These are phyloP conservation scores for Acanthaster planci DNA, from an alignment of 35 echinoderm and acorn worm genomes.

Conservation along the genomic window DNA sequence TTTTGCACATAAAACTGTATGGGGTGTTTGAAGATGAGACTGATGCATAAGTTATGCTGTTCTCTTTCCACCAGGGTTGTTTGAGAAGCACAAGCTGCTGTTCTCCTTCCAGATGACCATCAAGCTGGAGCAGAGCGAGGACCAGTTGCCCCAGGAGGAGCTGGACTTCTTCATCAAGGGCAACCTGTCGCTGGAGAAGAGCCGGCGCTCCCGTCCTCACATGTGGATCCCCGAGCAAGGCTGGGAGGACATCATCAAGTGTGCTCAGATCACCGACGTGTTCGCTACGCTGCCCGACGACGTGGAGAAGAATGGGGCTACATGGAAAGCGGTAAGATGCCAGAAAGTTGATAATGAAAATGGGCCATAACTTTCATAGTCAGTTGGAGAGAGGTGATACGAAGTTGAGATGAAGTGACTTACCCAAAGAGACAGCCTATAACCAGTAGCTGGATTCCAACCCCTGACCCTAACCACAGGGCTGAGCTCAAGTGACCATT, in stretches of 20 bases:
- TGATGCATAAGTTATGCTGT: neutral
- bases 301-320: conserved; percentile 71
- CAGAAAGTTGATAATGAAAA: neutral
- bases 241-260: conserved; percentile 97
- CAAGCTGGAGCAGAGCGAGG: conserved; percentile 96
- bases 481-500: too few species aligned
- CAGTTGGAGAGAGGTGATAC: too few species aligned
- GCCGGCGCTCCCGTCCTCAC: conserved; percentile 64
- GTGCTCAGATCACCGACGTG: conserved; percentile 65
- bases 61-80: conserved; percentile 67
- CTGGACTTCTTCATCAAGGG: conserved; percentile 99
- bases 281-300: conserved; percentile 84
- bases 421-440: too few species aligned
- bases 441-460: too few species aligned
- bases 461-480: too few species aligned
- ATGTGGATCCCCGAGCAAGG: conserved; percentile 97
- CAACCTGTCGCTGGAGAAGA: conserved; percentile 98
- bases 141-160: conserved; percentile 88
- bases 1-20: too few species aligned
- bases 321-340: conserved; percentile 79
- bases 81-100: conserved; percentile 99
- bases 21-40: too few species aligned
- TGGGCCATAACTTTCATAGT: too few species aligned
- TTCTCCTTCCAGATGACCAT: conserved; percentile 99
- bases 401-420: too few species aligned